phyloP scores from a whole-genome alignment of 2,797 vertebrate genomes.

The Smutsia gigantea region DNA sequence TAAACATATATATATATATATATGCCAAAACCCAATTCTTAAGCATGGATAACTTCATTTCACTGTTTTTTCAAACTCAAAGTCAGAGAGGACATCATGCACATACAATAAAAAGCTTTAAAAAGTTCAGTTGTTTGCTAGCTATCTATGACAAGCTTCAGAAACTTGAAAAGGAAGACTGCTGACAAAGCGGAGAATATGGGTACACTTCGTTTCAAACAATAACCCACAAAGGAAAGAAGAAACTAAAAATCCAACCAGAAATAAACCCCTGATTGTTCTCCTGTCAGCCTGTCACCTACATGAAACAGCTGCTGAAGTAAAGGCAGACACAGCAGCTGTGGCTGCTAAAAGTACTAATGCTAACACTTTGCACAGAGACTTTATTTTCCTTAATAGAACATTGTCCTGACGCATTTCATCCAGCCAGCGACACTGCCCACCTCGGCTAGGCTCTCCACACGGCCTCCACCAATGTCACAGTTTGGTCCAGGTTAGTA shows the following conservation, averaged over 20 bases:
- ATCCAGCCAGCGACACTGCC: conserved; percentile 13
- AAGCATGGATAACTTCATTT: conserved; percentile 68
- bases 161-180: conserved; percentile 64
- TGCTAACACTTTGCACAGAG: not conserved
- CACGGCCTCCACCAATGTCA: too few relatives aligned
- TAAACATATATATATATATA: not conserved
- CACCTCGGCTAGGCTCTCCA: conserved; percentile 15
- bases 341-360: conserved; percentile 52
- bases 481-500: not conserved
- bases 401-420: not conserved
- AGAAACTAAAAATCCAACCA: conserved; percentile 74
- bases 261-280: conserved; percentile 78
- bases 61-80: conserved; percentile 58
- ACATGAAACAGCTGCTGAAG: conserved; percentile 69
- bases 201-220: conserved; percentile 63
- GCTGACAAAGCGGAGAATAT: conserved; percentile 72
- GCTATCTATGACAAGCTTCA: conserved; percentile 71
- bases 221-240: conserved; percentile 71
- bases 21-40: conserved; percentile 42
- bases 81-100: conserved; percentile 61
- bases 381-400: conserved; percentile 60
- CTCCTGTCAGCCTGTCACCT: conserved; percentile 77
- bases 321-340: conserved; percentile 64
- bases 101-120: conserved; percentile 55
- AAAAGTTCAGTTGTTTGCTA: conserved; percentile 60